These are phyloP conservation scores for Drosophila melanosoma DNA, from an alignment of 2,888 invertebrate species.

Conservation along the genomic window DNA sequence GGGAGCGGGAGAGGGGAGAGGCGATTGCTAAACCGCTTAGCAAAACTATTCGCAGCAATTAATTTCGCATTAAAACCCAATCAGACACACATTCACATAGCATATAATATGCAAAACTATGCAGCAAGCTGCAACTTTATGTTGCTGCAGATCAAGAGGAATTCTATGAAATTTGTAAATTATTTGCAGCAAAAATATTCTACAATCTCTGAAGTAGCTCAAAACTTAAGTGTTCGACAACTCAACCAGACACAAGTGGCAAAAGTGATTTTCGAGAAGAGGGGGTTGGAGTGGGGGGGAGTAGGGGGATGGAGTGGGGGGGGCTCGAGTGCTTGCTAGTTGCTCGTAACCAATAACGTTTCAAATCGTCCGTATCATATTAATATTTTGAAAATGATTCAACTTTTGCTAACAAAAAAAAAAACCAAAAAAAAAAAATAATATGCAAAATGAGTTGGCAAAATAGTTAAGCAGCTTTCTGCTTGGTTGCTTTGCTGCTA, in stretches of 20 bases:
- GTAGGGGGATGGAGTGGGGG: too few species aligned
- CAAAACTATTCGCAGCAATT: conserved; percentile 71
- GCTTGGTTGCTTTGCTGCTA: conserved; percentile 59
- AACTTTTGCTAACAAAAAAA: conserved; percentile 58
- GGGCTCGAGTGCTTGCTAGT: background rate
- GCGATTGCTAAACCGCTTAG: conserved; percentile 51
- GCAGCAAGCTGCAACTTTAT: conserved; percentile 57
- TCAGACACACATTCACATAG: conserved; percentile 32
- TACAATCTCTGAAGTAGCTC: conserved; percentile 25
- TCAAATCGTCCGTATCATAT: conserved; percentile 40
- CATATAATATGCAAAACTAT: conserved; percentile 47
- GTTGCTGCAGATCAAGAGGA: conserved; percentile 63
- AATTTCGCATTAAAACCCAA: conserved; percentile 67
- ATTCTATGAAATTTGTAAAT: conserved; percentile 60
- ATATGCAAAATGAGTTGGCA: conserved; percentile 69
- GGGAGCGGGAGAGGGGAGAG: background rate
- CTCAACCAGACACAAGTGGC: conserved; percentile 63
- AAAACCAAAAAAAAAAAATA: conserved; percentile 47
- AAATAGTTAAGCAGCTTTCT: conserved; percentile 72
- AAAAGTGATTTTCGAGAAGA: background rate
- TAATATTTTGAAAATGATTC: conserved; percentile 66
- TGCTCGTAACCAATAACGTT: conserved; percentile 33
- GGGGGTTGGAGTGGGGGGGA: background rate
- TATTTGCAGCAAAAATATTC: conserved; percentile 55
- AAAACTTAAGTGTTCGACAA: conserved; percentile 47